These are phyloP conservation scores for Phyto melanocephala DNA, from an alignment of 2,888 invertebrate genomes.

Conservation along the genomic window DNA sequence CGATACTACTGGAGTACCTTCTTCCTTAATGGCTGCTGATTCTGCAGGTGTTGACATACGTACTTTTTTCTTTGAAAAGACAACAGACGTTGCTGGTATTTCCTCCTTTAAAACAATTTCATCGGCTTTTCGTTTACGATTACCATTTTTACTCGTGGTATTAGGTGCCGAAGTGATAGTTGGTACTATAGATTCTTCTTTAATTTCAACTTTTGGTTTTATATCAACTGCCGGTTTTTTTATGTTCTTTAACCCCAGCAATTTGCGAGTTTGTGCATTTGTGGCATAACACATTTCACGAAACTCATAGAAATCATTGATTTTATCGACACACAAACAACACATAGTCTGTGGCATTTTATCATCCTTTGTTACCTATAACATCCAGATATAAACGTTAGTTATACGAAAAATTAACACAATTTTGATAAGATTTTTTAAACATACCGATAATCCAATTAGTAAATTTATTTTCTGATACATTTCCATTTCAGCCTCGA, in stretches of 20 bases:
- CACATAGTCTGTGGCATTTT: conserved; percentile 83
- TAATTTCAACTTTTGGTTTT: conserved; percentile 65
- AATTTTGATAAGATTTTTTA: not conserved
- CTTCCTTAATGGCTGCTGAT: conserved; percentile 24
- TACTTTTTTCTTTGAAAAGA: conserved; percentile 34
- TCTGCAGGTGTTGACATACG: conserved; percentile 7
- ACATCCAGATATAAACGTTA: conserved; percentile 43
- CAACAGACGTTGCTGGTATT: not conserved
- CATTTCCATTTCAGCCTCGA: conserved; percentile 74
- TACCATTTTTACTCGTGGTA: conserved; percentile 61
- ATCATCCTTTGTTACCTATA: conserved; percentile 80
- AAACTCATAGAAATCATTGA: conserved; percentile 83
- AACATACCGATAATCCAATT: conserved; percentile 56
- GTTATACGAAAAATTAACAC: not conserved
- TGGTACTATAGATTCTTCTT: conserved; percentile 58
- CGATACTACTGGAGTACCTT: conserved; percentile 21
- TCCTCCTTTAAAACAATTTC: conserved; percentile 55
- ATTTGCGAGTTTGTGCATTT: conserved; percentile 79
- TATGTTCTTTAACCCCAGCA: conserved; percentile 74
- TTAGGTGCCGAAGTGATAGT: conserved; percentile 15
- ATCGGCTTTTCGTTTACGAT: conserved; percentile 71
- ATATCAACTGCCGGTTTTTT: conserved; percentile 63
- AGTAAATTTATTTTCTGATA: conserved; percentile 74
- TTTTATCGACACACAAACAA: conserved; percentile 82
- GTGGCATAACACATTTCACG: conserved; percentile 81